phyloP scores from a whole-genome alignment of 1,140 invertebrate species.

The Drosophila rhopaloa region DNA sequence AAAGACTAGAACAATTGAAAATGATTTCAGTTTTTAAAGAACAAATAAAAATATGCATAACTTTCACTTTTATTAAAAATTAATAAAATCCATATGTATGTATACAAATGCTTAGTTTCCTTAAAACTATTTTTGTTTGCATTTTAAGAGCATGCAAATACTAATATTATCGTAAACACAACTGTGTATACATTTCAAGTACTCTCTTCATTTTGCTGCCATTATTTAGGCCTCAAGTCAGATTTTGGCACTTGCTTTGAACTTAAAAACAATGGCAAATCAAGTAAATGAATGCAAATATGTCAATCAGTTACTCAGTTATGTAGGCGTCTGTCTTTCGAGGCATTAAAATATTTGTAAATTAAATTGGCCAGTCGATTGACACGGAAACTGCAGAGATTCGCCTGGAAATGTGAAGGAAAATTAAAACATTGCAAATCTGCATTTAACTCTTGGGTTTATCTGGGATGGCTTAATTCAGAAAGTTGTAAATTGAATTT shows the following conservation, averaged over 20 bases:
- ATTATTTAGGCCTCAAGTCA: conserved; percentile 12
- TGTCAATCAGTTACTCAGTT: conserved; percentile 28
- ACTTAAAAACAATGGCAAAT: conserved; percentile 26
- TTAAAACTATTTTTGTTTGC: background rate
- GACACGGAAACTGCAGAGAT: background rate
- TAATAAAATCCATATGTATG: too few relatives aligned
- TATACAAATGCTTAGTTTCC: background rate
- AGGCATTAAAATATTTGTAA: conserved; percentile 44
- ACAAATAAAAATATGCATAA: too few relatives aligned
- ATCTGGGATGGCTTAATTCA: conserved; percentile 2
- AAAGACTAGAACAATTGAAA: background rate
- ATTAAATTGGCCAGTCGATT: conserved; percentile 30
- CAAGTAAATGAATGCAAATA: conserved; percentile 60
- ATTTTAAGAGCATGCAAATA: background rate
- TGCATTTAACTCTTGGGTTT: background rate
- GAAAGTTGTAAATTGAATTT: conserved; percentile 6
- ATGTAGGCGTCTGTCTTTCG: background rate
- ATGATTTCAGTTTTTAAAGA: too few relatives aligned
- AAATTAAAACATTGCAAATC: background rate
- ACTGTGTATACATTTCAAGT: background rate
- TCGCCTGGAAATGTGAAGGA: background rate
- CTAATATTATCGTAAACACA: background rate
- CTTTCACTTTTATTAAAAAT: too few relatives aligned
- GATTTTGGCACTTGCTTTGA: conserved; percentile 20
- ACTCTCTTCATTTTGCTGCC: background rate